phyloP scores from a whole-genome alignment of 1,140 invertebrate genomes.

The Microplitis demolitor region DNA sequence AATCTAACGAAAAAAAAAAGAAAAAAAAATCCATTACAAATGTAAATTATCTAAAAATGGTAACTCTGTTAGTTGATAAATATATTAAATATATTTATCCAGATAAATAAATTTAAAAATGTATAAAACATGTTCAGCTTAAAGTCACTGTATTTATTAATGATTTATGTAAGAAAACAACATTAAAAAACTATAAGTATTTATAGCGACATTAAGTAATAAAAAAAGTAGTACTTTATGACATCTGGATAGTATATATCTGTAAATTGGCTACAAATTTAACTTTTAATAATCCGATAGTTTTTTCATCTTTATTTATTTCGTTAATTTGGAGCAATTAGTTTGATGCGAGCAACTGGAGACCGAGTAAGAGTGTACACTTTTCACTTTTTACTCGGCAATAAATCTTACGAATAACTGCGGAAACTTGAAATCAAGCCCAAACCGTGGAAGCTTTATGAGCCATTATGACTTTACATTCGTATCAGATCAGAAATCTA shows the following conservation, averaged over 20 bases:
- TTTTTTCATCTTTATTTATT: background rate
- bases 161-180: background rate
- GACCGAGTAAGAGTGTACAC: background rate
- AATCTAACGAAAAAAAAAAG: too few species aligned
- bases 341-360: background rate
- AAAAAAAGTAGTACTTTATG: background rate
- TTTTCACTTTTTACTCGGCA: background rate
- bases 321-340: background rate
- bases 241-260: background rate
- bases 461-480: background rate
- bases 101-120: too few species aligned
- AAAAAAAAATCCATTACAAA: too few species aligned
- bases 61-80: too few species aligned
- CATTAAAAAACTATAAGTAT: background rate
- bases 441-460: constrained; percentile 18
- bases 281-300: background rate
- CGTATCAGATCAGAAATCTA: background rate
- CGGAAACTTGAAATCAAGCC: constrained; percentile 20
- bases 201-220: background rate
- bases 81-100: too few species aligned
- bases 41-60: too few species aligned
- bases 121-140: too few species aligned
- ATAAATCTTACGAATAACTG: constrained; percentile 18
- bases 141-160: background rate
- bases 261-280: background rate